Evolutionary conservation across 1,140 invertebrate species (phyloP).

Genomic region (Cherax quadricarinatus): DNA sequence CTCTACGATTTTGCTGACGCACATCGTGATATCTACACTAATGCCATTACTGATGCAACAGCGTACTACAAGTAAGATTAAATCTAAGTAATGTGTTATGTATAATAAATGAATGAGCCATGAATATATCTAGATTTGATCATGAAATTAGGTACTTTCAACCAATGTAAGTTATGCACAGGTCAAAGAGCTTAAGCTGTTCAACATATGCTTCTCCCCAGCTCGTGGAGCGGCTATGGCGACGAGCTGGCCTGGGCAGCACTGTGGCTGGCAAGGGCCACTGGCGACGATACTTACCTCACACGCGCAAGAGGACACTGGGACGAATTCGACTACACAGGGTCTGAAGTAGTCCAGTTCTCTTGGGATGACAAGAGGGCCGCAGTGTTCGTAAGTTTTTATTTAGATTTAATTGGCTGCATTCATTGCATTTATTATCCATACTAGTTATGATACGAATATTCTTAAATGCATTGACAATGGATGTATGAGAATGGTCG

Average conservation of each 20-base stretch:
- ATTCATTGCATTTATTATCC: too few species aligned
- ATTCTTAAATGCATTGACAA: too few species aligned
- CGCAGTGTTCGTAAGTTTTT: slow-evolving; percentile 70
- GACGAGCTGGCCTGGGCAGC: neutral
- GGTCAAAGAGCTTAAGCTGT: too few species aligned
- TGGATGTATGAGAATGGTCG: too few species aligned
- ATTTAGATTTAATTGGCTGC: too few species aligned
- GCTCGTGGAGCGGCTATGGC: neutral
- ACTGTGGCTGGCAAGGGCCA: neutral
- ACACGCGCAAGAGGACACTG: neutral
- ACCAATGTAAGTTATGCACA: too few species aligned
- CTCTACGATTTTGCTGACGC: slow-evolving; percentile 77
- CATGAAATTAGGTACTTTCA: too few species aligned
- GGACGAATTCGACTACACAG: neutral
- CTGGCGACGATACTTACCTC: neutral
- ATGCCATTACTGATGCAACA: slow-evolving; percentile 75
- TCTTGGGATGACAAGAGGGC: neutral
- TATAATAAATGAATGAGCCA: too few species aligned
- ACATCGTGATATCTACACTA: slow-evolving; percentile 76
- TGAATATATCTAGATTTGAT: too few species aligned
- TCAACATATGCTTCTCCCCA: too few species aligned
- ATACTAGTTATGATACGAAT: too few species aligned
- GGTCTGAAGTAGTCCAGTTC: neutral
- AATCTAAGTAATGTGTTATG: too few species aligned
- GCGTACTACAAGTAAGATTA: neutral